These are phyloP conservation scores for Corbicula japonica DNA, from an alignment of 2,888 invertebrate species.

Conservation along the genomic window DNA sequence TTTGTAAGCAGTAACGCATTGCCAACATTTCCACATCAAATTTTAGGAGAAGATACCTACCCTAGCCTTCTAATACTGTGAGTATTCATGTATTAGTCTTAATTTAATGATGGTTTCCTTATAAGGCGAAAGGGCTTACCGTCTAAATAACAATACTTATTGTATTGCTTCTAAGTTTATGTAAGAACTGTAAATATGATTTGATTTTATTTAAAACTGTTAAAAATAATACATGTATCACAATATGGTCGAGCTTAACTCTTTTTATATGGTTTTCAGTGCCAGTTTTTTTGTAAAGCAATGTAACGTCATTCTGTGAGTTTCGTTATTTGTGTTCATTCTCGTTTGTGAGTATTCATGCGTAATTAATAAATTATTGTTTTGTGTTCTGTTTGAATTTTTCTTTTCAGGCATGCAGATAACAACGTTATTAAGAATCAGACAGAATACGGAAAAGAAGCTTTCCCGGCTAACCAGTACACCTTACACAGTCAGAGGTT, in stretches of 20 bases:
- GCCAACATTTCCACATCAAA: conserved; percentile 77
- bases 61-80: conserved; percentile 69
- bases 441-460: conserved; percentile 72
- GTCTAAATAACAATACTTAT: too few relatives aligned
- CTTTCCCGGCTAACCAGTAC: conserved; percentile 60
- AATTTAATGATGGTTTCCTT: too few relatives aligned
- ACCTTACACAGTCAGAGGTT: conserved; percentile 19
- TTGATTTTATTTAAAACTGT: too few relatives aligned
- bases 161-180: too few relatives aligned
- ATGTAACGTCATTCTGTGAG: too few relatives aligned
- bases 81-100: conserved; percentile 40
- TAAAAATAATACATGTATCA: too few relatives aligned
- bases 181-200: too few relatives aligned
- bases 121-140: too few relatives aligned
- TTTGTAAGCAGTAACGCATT: conserved; percentile 79
- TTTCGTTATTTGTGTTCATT: too few relatives aligned
- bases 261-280: too few relatives aligned
- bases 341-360: not conserved
- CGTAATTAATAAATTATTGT: not conserved
- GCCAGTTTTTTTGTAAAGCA: too few relatives aligned
- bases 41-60: conserved; percentile 72
- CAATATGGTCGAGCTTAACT: too few relatives aligned
- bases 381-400: not conserved
- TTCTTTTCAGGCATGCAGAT: conserved; percentile 75
- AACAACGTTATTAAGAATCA: conserved; percentile 69